Evolutionary conservation across 2,797 vertebrate species (phyloP), one percentile per base, ranked within the genome.

Genomic region (Smutsia temminckii): DNA sequence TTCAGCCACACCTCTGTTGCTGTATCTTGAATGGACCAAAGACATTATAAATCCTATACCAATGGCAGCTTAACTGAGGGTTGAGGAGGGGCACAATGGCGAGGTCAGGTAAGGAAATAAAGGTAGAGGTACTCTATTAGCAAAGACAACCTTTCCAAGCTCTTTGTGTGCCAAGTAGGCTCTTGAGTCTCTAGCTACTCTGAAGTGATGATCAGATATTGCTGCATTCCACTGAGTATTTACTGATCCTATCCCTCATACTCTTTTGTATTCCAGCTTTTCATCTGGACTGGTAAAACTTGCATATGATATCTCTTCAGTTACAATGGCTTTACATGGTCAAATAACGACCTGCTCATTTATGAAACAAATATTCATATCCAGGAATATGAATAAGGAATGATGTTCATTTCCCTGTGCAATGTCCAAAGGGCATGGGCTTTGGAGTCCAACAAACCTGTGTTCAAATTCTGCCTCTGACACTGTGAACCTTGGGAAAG

Each of bases 31-130:
- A 94, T 25, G 69, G 51, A 64, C 83, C 40, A 83, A 16, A 40
- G 66, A 77, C 80, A 7, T 90, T 96, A 94, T 95, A 97, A 97
- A 95, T 95, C 75, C 75, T 83, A 9, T 83, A 74, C 25, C 88
- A 93, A 46, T 71, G 94, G 80, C 72, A 89, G 86, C 89, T 95
- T 87, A 91, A 96, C 71, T 51, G 80, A 90, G 71, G 57, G 27
- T 66, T 12, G 66, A 89, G 86, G 53, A 18, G 29, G 32, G 90
- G 16, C 8, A 77, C 4, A 6, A 94, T 46, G 10, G 79, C 61
- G 91, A 85, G 69, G 92, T 94, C 59, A 85, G 59, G 93, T 37
- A 89, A 83, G 83, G 71, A 74, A 69, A 71, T 2, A n/a, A 96
- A 74, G 46, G 46, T 46, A 46, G 46, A 46, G 46, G 85, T 53